Evolutionary conservation across 2,797 vertebrate species (phyloP).

Genomic region (Jordanella pulchra): DNA sequence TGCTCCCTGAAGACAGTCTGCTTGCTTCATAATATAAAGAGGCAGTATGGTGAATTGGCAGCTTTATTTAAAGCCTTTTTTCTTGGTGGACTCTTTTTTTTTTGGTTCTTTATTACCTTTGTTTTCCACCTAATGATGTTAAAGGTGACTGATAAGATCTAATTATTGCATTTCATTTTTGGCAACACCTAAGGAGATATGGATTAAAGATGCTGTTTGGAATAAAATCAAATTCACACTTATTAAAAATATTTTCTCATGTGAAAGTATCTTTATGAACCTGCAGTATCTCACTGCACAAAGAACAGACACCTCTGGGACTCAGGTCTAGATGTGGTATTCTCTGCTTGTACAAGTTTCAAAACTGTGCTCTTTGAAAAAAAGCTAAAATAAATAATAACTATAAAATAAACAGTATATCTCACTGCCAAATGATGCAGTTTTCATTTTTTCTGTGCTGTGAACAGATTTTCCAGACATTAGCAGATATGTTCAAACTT

Average conservation of each 20-base stretch:
- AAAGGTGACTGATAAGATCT: constrained; percentile 53
- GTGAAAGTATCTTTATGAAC: constrained; percentile 63
- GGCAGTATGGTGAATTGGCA: constrained; percentile 31
- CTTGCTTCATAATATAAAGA: constrained; percentile 31
- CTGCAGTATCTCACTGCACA: constrained; percentile 59
- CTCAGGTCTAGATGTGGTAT: constrained; percentile 13
- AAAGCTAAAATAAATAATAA: too few relatives aligned
- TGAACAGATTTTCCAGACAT: too few relatives aligned
- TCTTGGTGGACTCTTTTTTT: constrained; percentile 47
- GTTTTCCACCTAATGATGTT: constrained; percentile 39
- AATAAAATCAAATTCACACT: constrained; percentile 65
- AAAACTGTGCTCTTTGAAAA: too few relatives aligned
- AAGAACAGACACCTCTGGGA: constrained; percentile 62
- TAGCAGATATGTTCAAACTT: too few relatives aligned
- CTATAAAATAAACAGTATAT: too few relatives aligned
- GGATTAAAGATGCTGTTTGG: constrained; percentile 66
- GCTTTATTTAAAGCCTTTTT: constrained; percentile 34
- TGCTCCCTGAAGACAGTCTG: constrained; percentile 35
- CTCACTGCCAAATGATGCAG: too few relatives aligned
- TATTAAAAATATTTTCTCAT: constrained; percentile 61
- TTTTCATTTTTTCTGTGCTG: too few relatives aligned
- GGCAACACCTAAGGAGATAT: constrained; percentile 68
- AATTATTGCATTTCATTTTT: constrained; percentile 67
- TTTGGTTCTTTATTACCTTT: constrained; percentile 30
- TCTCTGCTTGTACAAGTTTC: too few relatives aligned